Evolutionary conservation across 2,888 invertebrate genomes (phyloP).

Genomic region (Epinotia brunnichana): DNA sequence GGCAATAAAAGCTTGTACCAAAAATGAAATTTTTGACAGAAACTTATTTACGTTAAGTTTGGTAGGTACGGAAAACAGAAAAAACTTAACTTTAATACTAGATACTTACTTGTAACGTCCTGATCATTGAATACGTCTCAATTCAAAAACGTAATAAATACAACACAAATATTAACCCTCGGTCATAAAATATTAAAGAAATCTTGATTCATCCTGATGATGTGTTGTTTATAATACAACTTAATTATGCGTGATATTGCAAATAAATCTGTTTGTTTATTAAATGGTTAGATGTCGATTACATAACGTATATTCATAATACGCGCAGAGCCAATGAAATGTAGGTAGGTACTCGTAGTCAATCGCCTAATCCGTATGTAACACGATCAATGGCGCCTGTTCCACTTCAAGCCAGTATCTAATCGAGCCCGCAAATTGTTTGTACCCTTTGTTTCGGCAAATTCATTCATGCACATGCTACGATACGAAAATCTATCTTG

Average conservation of each 20-base stretch:
- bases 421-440: slow-evolving; percentile 73
- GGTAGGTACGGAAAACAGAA: too few relatives aligned
- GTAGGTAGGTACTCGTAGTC: background rate
- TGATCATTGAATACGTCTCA: too few relatives aligned
- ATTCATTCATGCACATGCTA: slow-evolving; percentile 66
- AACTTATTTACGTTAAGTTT: too few relatives aligned
- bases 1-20: too few relatives aligned
- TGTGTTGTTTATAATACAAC: too few relatives aligned
- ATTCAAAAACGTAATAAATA: too few relatives aligned
- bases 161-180: too few relatives aligned
- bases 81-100: too few relatives aligned
- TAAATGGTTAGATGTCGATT: background rate
- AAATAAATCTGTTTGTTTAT: background rate
- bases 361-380: slow-evolving; percentile 21
- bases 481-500: slow-evolving; percentile 69
- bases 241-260: background rate
- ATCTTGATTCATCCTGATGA: too few relatives aligned
- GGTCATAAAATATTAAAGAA: too few relatives aligned
- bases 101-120: too few relatives aligned
- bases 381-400: slow-evolving; percentile 44
- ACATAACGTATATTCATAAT: background rate
- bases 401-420: slow-evolving; percentile 60
- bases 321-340: background rate
- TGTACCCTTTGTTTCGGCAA: slow-evolving; percentile 72
- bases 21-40: too few relatives aligned